Evolutionary conservation across 1,140 invertebrate species (phyloP).

Genomic region (Pollicipes pollicipes): DNA sequence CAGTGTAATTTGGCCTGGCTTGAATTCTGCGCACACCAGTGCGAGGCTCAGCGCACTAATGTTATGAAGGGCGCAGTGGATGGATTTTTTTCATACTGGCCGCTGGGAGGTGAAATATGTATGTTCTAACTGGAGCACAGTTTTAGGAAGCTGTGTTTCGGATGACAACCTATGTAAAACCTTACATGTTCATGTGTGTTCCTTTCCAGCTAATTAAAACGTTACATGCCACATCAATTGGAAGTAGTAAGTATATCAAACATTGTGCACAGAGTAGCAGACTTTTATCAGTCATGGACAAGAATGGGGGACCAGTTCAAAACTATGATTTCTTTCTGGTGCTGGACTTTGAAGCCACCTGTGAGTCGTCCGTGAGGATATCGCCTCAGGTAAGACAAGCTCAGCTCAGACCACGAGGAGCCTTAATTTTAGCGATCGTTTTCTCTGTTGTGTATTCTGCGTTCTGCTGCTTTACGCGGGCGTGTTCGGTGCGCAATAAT

Average conservation of each 20-base stretch:
- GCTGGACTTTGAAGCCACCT: constrained; percentile 44
- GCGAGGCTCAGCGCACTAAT: no score
- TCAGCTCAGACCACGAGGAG: no score
- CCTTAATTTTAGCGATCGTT: no score
- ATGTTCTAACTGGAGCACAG: no score
- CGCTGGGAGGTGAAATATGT: no score
- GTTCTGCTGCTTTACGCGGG: no score
- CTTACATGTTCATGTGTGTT: neutral
- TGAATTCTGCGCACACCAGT: no score
- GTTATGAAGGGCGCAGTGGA: no score
- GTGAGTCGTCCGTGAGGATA: constrained; percentile 23
- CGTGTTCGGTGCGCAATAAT: neutral
- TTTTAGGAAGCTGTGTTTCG: no score
- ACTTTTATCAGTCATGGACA: neutral
- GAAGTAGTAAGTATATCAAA: neutral
- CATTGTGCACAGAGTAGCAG: neutral
- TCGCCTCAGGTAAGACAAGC: constrained; percentile 27
- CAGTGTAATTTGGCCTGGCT: no score
- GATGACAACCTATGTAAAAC: neutral
- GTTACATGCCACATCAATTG: neutral
- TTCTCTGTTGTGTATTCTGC: no score
- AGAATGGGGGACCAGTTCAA: constrained; percentile 15
- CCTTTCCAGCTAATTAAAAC: neutral
- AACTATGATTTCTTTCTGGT: constrained; percentile 36
- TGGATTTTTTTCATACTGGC: no score